A percentile compares a stretch with the other conserved stretches of the same genome.
These are phyloP conservation scores for Thamnophis elegans DNA, from an alignment of 2,797 vertebrate genomes.

Conservation along the genomic window DNA sequence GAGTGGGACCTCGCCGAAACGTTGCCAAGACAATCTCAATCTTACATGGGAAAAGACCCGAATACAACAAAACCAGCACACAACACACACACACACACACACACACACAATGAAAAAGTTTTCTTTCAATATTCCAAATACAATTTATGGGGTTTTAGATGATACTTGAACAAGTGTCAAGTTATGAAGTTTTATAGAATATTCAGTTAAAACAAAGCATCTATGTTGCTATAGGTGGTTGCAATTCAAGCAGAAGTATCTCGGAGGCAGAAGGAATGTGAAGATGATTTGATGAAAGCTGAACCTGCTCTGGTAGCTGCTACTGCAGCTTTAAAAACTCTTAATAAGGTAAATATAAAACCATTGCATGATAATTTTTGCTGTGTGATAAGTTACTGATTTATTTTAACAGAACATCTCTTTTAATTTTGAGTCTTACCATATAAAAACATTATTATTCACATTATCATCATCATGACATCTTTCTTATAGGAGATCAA, in stretches of 20 bases:
- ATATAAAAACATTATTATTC: neutral
- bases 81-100: too few relatives aligned
- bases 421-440: neutral
- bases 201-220: slow-evolving; percentile 1
- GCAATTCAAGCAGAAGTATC: slow-evolving; percentile 80
- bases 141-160: neutral
- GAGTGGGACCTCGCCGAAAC: too few relatives aligned
- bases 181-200: neutral
- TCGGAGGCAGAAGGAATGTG: slow-evolving; percentile 80
- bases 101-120: neutral
- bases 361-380: neutral
- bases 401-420: neutral
- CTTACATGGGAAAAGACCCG: too few relatives aligned
- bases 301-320: slow-evolving; percentile 82
- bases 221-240: slow-evolving; percentile 70
- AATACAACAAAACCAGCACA: too few relatives aligned
- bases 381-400: neutral
- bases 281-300: slow-evolving; percentile 80
- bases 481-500: neutral
- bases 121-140: neutral
- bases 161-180: neutral
- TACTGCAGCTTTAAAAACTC: slow-evolving; percentile 77
- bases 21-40: too few relatives aligned
- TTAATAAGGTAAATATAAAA: slow-evolving; percentile 79
- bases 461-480: neutral